These are phyloP conservation scores for Tachycineta bicolor DNA, from an alignment of 2,113 vertebrate species.

Conservation along the genomic window DNA sequence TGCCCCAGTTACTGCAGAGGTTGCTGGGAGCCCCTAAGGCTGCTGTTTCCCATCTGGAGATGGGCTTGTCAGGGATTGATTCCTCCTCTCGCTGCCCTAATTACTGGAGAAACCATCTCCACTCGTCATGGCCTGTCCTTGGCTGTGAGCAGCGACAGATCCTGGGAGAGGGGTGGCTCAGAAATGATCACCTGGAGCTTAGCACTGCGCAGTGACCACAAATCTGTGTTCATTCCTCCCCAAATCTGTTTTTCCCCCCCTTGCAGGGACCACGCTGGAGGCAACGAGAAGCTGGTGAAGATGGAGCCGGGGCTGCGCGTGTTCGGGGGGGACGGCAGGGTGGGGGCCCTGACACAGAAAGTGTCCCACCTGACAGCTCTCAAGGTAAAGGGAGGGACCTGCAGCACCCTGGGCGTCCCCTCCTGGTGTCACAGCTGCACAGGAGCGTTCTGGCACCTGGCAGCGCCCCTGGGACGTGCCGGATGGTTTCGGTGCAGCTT, in stretches of 20 bases:
- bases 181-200: neutral
- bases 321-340: slow-evolving; percentile 89
- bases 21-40: neutral
- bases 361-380: slow-evolving; percentile 88
- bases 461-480: neutral
- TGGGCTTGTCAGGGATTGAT: neutral
- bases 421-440: neutral
- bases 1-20: neutral
- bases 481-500: neutral
- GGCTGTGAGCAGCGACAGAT: neutral
- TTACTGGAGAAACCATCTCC: neutral
- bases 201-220: rapidly evolving
- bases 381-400: slow-evolving; percentile 75
- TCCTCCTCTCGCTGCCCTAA: neutral
- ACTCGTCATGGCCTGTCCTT: neutral
- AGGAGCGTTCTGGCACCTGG: neutral
- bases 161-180: neutral
- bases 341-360: slow-evolving; percentile 89
- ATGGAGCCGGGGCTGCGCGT: slow-evolving; percentile 86
- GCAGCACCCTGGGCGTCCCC: neutral
- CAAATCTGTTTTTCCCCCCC: neutral
- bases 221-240: neutral
- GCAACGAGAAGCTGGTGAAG: slow-evolving; percentile 93
- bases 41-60: neutral
- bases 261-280: slow-evolving; percentile 93